phyloP scores from a whole-genome alignment of 2,888 invertebrate genomes.

The Drosophila anomelani region DNA sequence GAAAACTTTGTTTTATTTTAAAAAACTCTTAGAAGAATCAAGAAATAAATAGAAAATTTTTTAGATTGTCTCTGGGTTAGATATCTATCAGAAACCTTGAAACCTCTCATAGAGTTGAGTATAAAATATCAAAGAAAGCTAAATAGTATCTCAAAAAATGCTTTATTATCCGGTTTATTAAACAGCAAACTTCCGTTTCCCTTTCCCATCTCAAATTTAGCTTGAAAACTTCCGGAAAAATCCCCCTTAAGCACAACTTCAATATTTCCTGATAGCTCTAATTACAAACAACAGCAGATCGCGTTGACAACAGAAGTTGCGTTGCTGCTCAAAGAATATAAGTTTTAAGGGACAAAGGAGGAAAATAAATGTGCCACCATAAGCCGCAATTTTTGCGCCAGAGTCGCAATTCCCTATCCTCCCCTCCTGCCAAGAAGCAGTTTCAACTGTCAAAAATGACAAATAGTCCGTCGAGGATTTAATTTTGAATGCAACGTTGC shows the following conservation, averaged over 20 bases:
- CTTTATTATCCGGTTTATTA: conserved; percentile 3
- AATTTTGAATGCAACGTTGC: conserved; percentile 77
- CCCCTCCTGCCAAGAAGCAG: conserved; percentile 37
- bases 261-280: conserved; percentile 62
- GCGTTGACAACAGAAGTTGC: conserved; percentile 65
- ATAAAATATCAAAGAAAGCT: neutral
- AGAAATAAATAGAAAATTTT: neutral
- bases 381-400: conserved; percentile 62
- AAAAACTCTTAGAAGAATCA: neutral
- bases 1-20: neutral
- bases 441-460: conserved; percentile 78
- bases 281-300: conserved; percentile 65
- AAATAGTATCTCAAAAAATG: neutral
- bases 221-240: neutral
- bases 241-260: neutral
- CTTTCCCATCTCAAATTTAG: neutral
- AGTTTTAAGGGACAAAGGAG: conserved; percentile 18
- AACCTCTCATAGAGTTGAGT: too few species aligned
- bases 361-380: conserved; percentile 62
- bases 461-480: conserved; percentile 77
- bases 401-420: conserved; percentile 38
- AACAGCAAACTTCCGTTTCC: neutral
- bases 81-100: too few species aligned
- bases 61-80: neutral
- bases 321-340: conserved; percentile 61